Base-by-base conservation (phyloP, 1,140 invertebrate species). In the Calephelis virginiensis region DNA sequence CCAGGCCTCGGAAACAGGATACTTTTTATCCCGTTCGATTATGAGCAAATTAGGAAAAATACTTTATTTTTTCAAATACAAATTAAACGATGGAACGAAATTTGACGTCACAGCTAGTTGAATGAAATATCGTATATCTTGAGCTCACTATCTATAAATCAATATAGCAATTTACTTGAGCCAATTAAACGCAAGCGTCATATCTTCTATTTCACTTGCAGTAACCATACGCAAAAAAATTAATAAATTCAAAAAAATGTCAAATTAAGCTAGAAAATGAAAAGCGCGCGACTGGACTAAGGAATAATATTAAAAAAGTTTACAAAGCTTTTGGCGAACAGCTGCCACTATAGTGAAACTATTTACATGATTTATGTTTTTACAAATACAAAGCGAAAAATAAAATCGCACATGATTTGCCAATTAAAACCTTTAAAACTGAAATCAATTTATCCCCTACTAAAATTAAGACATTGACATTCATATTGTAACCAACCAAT, bases 401-500 rank as follows among this genome's bases (percentile, higher is more conserved):
- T 62, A 64, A 71, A 67, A 45, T 49, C 61, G 53, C 53, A 70
- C 43, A 66, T 46, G 17, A 76, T 70, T 73, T 65, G 76, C 81
- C 76, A 84, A 83, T 85, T 67, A 80, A 76, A 78, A 64, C 56
- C 61, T 17, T 59, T 46, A 43, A 49, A 70, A 63, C 49, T 71
- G 61, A 64, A 48, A 74, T 64, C 76, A 73, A 49, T 56, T 73
- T 67, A 63, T 69, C 69, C 60, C 72, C 63, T 64, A 66, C 70
- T 65, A 69, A 74, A 77, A 77, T 75, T 75, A 73, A 81, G 74
- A 73, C 70, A 81, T 59, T 71, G 70, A 85, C 83, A 89, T 86
- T 82, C 78, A 86, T 76, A 83, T 69, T 61, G 63, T 66, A 78
- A 84, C 56, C 68, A 76, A 80, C 68, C 82, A 86, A 80, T 68